Conservation (phyloP, 2,888 invertebrate genomes). For the Zele albiditarsus region DNA sequence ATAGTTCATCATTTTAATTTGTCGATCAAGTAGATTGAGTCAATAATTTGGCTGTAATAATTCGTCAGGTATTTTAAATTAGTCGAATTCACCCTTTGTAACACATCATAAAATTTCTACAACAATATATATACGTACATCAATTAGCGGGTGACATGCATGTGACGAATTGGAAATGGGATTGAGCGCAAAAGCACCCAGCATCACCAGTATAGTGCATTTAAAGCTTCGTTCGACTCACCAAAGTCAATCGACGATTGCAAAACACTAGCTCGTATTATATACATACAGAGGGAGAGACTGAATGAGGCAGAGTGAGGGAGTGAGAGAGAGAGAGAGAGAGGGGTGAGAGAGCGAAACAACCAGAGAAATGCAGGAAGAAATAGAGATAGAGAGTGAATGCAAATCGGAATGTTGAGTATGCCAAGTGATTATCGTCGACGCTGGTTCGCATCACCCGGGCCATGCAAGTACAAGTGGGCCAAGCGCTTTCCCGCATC, state of each 20-base stretch:
- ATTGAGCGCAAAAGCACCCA: conserved; percentile 32
- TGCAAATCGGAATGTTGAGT: conserved; percentile 54
- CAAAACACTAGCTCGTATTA: conserved; percentile 17
- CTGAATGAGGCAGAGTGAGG: conserved; percentile 11
- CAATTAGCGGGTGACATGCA: conserved; percentile 7
- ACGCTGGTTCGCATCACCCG: conserved; percentile 35
- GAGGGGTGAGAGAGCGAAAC: conserved; percentile 21
- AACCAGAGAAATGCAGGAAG: background rate
- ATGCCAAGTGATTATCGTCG: conserved; percentile 47
- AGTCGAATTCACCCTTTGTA: too few relatives aligned
- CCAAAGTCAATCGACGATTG: conserved; percentile 5
- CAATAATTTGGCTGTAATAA: too few relatives aligned
- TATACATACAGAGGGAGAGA: conserved; percentile 2
- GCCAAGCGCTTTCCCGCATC: conserved; percentile 29
- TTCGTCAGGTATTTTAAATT: too few relatives aligned
- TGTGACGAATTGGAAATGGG: conserved; percentile 33
- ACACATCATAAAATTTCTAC: too few relatives aligned
- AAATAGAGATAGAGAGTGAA: conserved; percentile 33
- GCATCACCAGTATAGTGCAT: conserved; percentile 41
- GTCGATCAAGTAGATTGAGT: too few relatives aligned
- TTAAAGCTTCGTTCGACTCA: conserved; percentile 39
- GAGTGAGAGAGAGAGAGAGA: background rate
- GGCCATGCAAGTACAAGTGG: conserved; percentile 18
- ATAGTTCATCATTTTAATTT: too few relatives aligned
- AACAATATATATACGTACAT: too few relatives aligned